A percentile compares a stretch with the other conserved stretches of the same genome.
phyloP scores from a whole-genome alignment of 1,140 invertebrate species.

The Dinoponera quadriceps region DNA sequence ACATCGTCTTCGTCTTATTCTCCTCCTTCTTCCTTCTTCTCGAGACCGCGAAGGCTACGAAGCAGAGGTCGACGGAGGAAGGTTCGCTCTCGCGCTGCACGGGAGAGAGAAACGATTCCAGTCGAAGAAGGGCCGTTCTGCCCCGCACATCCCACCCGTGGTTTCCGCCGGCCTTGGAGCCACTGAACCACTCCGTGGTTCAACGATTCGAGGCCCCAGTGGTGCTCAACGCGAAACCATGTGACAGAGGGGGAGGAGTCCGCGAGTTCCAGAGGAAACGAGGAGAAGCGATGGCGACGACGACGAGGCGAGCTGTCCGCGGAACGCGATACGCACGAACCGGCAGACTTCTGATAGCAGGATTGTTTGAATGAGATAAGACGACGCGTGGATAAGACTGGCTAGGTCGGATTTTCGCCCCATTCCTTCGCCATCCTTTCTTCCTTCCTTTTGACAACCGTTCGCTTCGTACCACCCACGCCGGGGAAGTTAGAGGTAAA shows the following conservation, averaged over 20 bases:
- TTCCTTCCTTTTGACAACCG: constrained; percentile 21
- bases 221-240: constrained; percentile 80
- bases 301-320: not conserved
- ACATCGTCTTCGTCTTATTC: constrained; percentile 34
- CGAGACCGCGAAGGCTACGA: constrained; percentile 60
- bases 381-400: constrained; percentile 21
- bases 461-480: constrained; percentile 64
- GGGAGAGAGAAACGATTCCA: constrained; percentile 72
- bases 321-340: constrained; percentile 41
- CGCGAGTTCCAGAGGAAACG: not conserved
- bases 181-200: constrained; percentile 86
- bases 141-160: constrained; percentile 81
- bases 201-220: constrained; percentile 85
- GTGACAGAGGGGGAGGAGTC: not conserved
- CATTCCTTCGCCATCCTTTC: not conserved
- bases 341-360: constrained; percentile 58
- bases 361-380: constrained; percentile 69
- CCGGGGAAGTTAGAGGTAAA: constrained; percentile 6
- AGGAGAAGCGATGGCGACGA: not conserved
- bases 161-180: constrained; percentile 86
- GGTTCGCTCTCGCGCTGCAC: constrained; percentile 48
- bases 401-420: constrained; percentile 49
- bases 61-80: constrained; percentile 67
- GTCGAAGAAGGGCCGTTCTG: constrained; percentile 76
- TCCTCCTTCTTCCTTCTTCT: constrained; percentile 33